Conservation (phyloP, 1,140 invertebrate species). For the Cherax quadricarinatus region DNA sequence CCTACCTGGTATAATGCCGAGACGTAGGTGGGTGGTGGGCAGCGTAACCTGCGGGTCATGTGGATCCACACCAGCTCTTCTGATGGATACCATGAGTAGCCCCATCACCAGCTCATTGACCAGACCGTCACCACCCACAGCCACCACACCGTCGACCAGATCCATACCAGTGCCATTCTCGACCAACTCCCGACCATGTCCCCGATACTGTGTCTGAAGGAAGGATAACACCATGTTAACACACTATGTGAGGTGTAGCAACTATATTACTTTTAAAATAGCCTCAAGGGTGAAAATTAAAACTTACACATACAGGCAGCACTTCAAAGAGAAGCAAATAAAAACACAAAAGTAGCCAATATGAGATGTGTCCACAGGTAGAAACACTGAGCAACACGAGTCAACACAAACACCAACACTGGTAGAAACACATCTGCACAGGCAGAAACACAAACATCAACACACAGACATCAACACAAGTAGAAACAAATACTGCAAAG, state of each 20-base stretch:
- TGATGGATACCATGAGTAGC: constrained; percentile 79
- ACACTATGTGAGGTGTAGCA: not conserved
- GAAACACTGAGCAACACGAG: too few species aligned
- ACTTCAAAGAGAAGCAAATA: too few species aligned
- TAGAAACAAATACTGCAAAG: too few species aligned
- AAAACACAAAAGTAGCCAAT: too few species aligned
- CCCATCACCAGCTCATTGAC: constrained; percentile 90
- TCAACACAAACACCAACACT: too few species aligned
- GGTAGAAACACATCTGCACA: too few species aligned
- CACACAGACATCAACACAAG: too few species aligned
- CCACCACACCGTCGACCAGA: constrained; percentile 84
- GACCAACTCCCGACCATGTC: constrained; percentile 91
- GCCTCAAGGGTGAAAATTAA: not conserved
- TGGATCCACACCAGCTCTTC: constrained; percentile 80
- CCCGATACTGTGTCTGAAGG: constrained; percentile 84
- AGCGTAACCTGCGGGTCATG: constrained; percentile 81
- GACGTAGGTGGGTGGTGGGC: constrained; percentile 81
- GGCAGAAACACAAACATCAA: too few species aligned
- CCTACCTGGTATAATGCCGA: constrained; percentile 86
- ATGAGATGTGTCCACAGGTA: too few species aligned
- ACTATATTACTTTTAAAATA: not conserved
- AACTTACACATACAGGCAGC: not conserved
- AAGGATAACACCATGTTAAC: constrained; percentile 76
- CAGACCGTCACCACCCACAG: constrained; percentile 79
- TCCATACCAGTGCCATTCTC: constrained; percentile 82